Evolutionary conservation across 2,113 vertebrate genomes (phyloP).

Genomic region (Clarias batrachus): DNA sequence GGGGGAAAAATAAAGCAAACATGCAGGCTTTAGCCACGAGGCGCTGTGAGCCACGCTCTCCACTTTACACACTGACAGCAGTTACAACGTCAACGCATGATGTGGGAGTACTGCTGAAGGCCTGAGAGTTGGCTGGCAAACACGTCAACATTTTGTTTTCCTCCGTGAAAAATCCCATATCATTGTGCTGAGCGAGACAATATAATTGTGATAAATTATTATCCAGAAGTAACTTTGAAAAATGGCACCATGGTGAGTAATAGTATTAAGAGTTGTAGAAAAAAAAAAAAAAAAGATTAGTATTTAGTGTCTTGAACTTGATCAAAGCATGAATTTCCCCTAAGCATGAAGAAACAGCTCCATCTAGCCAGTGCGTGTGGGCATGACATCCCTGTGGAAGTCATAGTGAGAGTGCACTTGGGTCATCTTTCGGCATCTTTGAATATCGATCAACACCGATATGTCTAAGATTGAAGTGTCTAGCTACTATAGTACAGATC

Average conservation of each 20-base stretch:
- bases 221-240: neutral
- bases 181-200: neutral
- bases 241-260: neutral
- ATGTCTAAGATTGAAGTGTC: neutral
- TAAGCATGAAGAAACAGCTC: slow-evolving; percentile 73
- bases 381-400: slow-evolving; percentile 59
- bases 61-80: slow-evolving; percentile 26
- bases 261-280: too few relatives aligned
- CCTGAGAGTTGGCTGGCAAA: slow-evolving; percentile 29
- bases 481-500: neutral
- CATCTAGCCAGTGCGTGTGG: slow-evolving; percentile 68
- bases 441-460: neutral
- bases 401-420: neutral
- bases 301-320: neutral
- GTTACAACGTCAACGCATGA: slow-evolving; percentile 35
- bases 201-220: neutral
- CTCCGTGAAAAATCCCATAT: neutral
- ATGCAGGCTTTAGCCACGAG: slow-evolving; percentile 41
- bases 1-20: slow-evolving; percentile 35
- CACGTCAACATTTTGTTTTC: slow-evolving; percentile 28
- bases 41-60: slow-evolving; percentile 36
- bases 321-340: neutral
- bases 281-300: neutral
- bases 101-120: slow-evolving; percentile 39
- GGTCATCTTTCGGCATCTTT: neutral